phyloP scores from a whole-genome alignment of 2,113 vertebrate genomes.

The Solea solea region DNA sequence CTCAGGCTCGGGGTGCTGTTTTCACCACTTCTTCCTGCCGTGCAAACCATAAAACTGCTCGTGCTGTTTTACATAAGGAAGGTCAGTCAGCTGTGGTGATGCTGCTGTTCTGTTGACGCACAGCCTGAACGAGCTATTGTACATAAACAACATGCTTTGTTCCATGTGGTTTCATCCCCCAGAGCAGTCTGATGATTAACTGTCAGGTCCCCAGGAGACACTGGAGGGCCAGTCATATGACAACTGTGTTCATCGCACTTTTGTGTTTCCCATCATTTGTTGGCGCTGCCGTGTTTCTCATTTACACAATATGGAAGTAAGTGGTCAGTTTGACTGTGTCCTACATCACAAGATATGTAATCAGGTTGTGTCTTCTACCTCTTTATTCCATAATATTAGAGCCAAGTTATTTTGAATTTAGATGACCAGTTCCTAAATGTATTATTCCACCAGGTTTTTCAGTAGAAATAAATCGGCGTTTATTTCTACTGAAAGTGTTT shows the following conservation, averaged over 20 bases:
- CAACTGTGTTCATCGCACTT: slow-evolving; percentile 82
- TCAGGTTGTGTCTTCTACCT: too few species aligned
- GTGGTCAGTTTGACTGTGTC: slow-evolving; percentile 44
- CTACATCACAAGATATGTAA: too few species aligned
- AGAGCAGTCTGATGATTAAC: slow-evolving; percentile 88
- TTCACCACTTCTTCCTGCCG: slow-evolving; percentile 82
- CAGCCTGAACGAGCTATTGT: background rate
- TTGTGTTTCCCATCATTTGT: slow-evolving; percentile 90
- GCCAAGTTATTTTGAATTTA: too few species aligned
- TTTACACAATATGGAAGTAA: slow-evolving; percentile 87
- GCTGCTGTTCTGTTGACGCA: too few species aligned
- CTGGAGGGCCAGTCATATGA: slow-evolving; percentile 88
- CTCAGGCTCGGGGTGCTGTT: slow-evolving; percentile 87
- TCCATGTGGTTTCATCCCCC: background rate
- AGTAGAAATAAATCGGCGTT: too few species aligned
- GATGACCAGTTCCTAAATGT: too few species aligned
- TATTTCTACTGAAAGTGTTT: too few species aligned
- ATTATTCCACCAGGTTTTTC: too few species aligned
- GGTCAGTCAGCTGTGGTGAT: slow-evolving; percentile 66
- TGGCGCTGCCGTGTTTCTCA: slow-evolving; percentile 78
- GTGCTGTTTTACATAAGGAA: slow-evolving; percentile 89
- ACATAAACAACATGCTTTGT: background rate
- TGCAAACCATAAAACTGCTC: slow-evolving; percentile 86
- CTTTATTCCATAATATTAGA: too few species aligned
- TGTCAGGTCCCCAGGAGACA: slow-evolving; percentile 86